These are phyloP conservation scores for Drosophila grimshawi DNA, from an alignment of 1,140 invertebrate genomes.

Conservation along the genomic window DNA sequence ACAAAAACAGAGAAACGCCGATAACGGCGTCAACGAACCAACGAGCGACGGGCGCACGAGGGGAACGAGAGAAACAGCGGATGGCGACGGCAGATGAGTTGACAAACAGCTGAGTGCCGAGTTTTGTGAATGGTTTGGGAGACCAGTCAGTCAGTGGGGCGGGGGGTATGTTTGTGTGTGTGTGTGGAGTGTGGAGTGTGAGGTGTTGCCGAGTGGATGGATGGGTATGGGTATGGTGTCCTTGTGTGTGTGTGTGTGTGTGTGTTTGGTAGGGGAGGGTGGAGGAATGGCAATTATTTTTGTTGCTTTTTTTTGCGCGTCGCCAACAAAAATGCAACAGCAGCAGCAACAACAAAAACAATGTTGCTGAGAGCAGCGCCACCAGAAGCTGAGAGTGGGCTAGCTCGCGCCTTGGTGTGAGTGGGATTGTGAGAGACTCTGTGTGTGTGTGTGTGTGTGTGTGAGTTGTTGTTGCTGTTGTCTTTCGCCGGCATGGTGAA, in stretches of 20 bases:
- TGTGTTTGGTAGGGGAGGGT: not conserved
- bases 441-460: conserved; percentile 8
- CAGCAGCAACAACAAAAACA: conserved; percentile 39
- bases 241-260: not conserved
- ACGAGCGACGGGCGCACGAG: conserved; percentile 23
- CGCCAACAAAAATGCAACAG: conserved; percentile 54
- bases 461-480: conserved; percentile 61
- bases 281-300: conserved; percentile 71
- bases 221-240: conserved; percentile 19
- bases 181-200: not conserved
- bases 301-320: conserved; percentile 71
- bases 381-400: conserved; percentile 18
- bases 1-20: conserved; percentile 84
- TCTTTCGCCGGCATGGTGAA: conserved; percentile 79
- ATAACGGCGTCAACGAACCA: conserved; percentile 83
- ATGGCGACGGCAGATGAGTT: conserved; percentile 79
- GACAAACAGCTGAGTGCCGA: conserved; percentile 81
- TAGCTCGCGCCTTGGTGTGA: conserved; percentile 6
- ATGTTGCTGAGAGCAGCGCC: conserved; percentile 16
- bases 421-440: not conserved
- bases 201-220: conserved; percentile 22
- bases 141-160: conserved; percentile 14
- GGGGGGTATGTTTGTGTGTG: not conserved
- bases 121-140: conserved; percentile 78
- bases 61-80: conserved; percentile 48